phyloP scores from a whole-genome alignment of 2,113 vertebrate genomes.

The Raphicerus campestris region DNA sequence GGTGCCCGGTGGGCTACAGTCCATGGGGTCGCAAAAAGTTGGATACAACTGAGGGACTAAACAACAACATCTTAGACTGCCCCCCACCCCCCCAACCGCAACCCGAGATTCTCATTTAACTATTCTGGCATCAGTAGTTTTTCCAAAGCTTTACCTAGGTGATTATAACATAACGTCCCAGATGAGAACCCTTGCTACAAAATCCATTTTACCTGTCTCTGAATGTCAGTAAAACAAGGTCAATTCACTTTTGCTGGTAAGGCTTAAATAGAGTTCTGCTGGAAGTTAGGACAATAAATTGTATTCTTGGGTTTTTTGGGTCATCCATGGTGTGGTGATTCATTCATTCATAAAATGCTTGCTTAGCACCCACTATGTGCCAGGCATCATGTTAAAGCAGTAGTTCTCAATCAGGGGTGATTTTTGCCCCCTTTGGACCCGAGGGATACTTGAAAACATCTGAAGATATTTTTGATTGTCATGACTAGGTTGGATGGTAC shows the following conservation, averaged over 20 bases:
- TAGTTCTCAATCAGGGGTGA: not conserved
- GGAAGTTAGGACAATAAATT: not conserved
- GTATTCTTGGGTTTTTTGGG: not conserved
- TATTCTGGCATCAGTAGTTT: not conserved
- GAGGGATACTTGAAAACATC: not conserved
- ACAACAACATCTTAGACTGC: not conserved
- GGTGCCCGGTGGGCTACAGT: not conserved
- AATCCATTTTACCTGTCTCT: not conserved
- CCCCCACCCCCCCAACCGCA: fast-evolving
- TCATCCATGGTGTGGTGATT: not conserved
- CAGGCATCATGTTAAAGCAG: not conserved
- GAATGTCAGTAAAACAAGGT: constrained; percentile 31
- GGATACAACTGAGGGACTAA: not conserved
- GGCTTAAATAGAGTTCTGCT: not conserved
- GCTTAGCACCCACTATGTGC: not conserved
- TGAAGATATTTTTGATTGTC: not conserved
- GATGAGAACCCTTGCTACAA: not conserved
- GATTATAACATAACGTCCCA: not conserved
- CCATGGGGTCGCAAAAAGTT: not conserved
- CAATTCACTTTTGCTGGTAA: not conserved
- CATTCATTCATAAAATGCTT: not conserved
- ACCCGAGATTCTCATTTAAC: not conserved
- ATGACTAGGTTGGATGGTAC: not conserved
- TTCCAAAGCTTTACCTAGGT: not conserved
- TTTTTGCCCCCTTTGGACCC: not conserved